Evolutionary conservation across 1,140 invertebrate species (phyloP).

Genomic region (Brachionus asplanchnoidis): DNA sequence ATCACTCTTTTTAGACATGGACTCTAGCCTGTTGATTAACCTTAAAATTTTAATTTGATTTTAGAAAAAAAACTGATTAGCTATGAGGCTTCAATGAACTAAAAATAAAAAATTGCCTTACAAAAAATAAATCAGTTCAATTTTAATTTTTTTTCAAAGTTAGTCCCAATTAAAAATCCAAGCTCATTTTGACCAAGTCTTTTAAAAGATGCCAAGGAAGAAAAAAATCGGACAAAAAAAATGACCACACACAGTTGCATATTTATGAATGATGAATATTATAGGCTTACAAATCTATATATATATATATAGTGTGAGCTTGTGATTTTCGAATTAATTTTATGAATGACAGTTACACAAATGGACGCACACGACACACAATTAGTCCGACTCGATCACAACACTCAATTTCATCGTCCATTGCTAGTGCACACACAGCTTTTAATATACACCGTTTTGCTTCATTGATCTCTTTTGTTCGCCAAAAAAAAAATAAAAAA

Average conservation of each 20-base stretch:
- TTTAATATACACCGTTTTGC: background rate
- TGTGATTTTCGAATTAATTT: background rate
- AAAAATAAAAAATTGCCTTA: too few relatives aligned
- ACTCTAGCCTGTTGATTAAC: too few relatives aligned
- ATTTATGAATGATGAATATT: background rate
- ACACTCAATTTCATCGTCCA: background rate
- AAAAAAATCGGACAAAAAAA: background rate
- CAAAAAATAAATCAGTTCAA: too few relatives aligned
- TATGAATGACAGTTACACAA: slow-evolving; percentile 8
- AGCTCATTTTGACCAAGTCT: background rate
- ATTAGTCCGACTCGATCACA: background rate
- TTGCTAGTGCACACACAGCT: background rate
- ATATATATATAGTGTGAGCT: background rate
- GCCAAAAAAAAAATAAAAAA: too few relatives aligned
- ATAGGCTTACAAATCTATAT: background rate
- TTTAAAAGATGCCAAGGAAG: background rate
- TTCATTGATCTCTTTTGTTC: background rate
- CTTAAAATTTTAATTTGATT: too few relatives aligned
- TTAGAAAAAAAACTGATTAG: too few relatives aligned
- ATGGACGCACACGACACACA: background rate
- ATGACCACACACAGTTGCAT: background rate
- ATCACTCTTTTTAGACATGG: too few relatives aligned
- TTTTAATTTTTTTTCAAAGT: background rate
- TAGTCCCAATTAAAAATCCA: background rate
- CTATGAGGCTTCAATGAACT: too few relatives aligned